Evolutionary conservation across 2,888 invertebrate species (phyloP).

Genomic region (Lepeophtheirus nordmannii): DNA sequence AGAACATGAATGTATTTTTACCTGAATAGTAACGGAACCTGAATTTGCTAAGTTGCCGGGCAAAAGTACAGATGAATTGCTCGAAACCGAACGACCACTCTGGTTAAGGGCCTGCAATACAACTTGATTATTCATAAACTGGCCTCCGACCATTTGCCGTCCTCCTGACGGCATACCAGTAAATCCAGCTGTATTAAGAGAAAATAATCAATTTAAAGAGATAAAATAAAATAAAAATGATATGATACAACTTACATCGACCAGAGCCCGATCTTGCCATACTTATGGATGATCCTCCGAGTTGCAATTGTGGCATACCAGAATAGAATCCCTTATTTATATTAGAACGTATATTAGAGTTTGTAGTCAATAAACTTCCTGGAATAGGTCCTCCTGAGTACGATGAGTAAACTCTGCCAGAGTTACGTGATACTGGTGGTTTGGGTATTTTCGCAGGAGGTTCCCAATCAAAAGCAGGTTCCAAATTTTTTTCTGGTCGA

Average conservation of each 20-base stretch:
- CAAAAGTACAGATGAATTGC: not conserved
- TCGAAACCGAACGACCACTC: not conserved
- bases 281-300: constrained; percentile 7
- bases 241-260: not conserved
- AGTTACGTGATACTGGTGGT: not conserved
- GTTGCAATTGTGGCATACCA: constrained; percentile 11
- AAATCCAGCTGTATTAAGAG: not conserved
- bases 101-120: constrained; percentile 1
- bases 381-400: not conserved
- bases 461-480: constrained; percentile 66
- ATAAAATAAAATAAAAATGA: not conserved
- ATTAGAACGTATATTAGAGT: not conserved
- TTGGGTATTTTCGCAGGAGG: constrained; percentile 83
- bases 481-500: constrained; percentile 63
- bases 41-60: constrained; percentile 5
- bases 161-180: constrained; percentile 5
- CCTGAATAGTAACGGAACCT: constrained; percentile 18
- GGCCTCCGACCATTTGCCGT: constrained; percentile 7
- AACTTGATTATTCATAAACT: not conserved
- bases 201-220: not conserved
- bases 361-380: not conserved
- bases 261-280: constrained; percentile 1
- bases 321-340: constrained; percentile 8
- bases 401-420: constrained; percentile 2
- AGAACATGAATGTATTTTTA: constrained; percentile 2